Evolutionary conservation across 1,140 invertebrate genomes (phyloP).

Genomic region (Manduca sexta): DNA sequence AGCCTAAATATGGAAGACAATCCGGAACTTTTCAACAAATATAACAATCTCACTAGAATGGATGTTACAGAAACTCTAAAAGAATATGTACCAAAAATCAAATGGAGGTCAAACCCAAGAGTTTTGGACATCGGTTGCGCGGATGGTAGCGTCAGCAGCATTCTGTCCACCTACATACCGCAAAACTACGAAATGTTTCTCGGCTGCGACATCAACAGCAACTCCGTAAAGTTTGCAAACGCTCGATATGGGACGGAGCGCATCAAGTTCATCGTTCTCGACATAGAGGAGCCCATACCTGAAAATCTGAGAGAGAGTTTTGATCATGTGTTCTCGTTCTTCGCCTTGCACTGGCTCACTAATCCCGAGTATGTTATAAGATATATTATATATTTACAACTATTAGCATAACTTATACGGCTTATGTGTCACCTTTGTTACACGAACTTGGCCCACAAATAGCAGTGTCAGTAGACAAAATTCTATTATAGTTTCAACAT

Average conservation of each 20-base stretch:
- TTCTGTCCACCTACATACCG: constrained; percentile 78
- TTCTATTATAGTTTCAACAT: not conserved
- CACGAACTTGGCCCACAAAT: no score
- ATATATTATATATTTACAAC: constrained; percentile 11
- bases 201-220: constrained; percentile 81
- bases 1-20: constrained; percentile 8
- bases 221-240: constrained; percentile 81
- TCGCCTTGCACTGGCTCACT: constrained; percentile 87
- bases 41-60: constrained; percentile 78
- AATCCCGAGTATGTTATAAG: constrained; percentile 82
- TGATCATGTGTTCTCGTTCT: constrained; percentile 85
- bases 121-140: constrained; percentile 87
- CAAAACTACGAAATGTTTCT: constrained; percentile 60
- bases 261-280: constrained; percentile 77
- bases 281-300: constrained; percentile 76
- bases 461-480: no score
- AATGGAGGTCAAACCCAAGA: constrained; percentile 73
- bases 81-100: constrained; percentile 75
- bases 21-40: constrained; percentile 75
- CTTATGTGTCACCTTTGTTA: no score
- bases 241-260: constrained; percentile 64
- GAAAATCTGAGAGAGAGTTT: constrained; percentile 71
- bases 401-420: not conserved
- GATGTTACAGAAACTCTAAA: constrained; percentile 79
- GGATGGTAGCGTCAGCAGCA: constrained; percentile 81